These are phyloP conservation scores for Agrenia bidenticulata DNA, from an alignment of 2,888 invertebrate genomes.

Conservation along the genomic window DNA sequence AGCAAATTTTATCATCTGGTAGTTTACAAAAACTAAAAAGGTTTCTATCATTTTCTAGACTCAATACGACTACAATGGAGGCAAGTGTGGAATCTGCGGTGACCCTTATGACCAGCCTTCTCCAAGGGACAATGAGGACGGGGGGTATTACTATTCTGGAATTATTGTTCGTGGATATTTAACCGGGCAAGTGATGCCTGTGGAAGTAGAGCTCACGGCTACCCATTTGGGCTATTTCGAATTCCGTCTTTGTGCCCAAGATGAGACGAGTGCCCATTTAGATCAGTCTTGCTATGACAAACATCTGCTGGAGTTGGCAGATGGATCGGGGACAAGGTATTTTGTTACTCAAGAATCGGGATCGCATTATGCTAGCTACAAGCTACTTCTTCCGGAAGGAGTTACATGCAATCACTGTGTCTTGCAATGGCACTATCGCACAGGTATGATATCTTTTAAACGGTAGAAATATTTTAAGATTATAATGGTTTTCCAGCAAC, in stretches of 20 bases:
- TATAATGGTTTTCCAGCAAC: no score
- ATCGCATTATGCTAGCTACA: constrained; percentile 15
- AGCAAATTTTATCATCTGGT: not conserved
- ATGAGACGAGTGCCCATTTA: constrained; percentile 19
- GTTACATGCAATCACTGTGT: constrained; percentile 62
- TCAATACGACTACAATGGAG: constrained; percentile 25
- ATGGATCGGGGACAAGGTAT: constrained; percentile 28
- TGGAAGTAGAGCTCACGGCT: constrained; percentile 56
- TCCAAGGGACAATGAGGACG: constrained; percentile 83
- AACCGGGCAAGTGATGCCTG: constrained; percentile 61
- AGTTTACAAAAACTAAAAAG: not conserved
- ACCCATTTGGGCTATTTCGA: constrained; percentile 55
- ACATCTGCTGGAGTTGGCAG: constrained; percentile 26
- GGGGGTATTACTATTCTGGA: constrained; percentile 81
- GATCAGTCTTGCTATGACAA: constrained; percentile 33
- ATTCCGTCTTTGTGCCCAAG: constrained; percentile 34
- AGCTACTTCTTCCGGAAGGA: constrained; percentile 57
- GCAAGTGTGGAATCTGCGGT: constrained; percentile 67
- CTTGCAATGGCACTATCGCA: constrained; percentile 62
- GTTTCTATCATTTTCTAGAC: no score
- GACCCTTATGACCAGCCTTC: constrained; percentile 72
- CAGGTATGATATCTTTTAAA: constrained; percentile 54
- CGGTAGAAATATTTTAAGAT: not conserved
- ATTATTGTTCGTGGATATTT: constrained; percentile 79
- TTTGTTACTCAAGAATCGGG: not conserved